Evolutionary conservation across 2,113 vertebrate genomes (phyloP).

Genomic region (Psittacus erithacus): DNA sequence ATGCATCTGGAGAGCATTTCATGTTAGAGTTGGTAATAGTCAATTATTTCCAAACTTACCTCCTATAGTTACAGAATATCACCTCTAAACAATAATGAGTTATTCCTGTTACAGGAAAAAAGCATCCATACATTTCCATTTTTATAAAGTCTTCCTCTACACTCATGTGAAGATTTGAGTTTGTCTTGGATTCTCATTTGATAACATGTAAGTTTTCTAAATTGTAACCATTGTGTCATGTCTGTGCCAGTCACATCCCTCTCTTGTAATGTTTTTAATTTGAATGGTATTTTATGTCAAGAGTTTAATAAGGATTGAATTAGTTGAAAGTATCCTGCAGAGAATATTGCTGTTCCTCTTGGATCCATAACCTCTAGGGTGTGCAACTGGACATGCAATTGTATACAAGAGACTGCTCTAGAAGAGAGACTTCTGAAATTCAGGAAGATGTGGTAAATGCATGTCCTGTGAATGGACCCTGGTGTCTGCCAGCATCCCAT

Average conservation of each 20-base stretch:
- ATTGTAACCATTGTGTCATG: neutral
- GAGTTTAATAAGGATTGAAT: neutral
- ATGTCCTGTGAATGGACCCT: neutral
- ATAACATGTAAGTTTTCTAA: neutral
- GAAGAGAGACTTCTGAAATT: neutral
- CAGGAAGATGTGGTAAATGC: neutral
- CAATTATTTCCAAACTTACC: constrained; percentile 37
- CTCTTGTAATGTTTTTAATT: neutral
- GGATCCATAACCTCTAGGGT: neutral
- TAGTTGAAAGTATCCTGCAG: neutral
- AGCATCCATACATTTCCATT: constrained; percentile 10
- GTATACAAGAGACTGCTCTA: neutral
- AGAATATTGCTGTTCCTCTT: constrained; percentile 5
- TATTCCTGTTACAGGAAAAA: constrained; percentile 5
- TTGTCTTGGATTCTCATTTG: neutral
- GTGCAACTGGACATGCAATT: neutral
- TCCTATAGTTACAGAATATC: neutral
- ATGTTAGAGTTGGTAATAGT: neutral
- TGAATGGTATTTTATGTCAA: neutral
- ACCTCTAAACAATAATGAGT: neutral
- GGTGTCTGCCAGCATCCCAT: neutral
- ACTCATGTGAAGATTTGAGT: neutral
- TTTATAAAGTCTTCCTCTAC: neutral
- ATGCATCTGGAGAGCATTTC: neutral
- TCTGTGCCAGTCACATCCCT: neutral